Percentiles rank a stretch among this genome's conserved stretches.
Conservation (phyloP, 2,888 invertebrate genomes). For the Acleris sparsana region DNA sequence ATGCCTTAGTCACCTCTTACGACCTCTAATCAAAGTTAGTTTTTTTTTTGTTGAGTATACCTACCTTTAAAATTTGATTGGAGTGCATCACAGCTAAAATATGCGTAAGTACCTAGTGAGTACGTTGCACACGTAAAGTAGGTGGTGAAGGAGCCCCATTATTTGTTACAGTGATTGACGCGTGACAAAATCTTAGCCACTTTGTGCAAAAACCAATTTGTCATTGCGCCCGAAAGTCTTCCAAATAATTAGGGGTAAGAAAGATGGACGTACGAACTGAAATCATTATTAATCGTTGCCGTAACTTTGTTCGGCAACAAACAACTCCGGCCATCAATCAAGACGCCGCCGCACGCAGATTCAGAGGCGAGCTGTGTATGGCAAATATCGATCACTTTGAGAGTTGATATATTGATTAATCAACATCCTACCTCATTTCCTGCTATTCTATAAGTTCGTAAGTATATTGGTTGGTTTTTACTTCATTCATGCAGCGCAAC, state of each 20-base stretch:
- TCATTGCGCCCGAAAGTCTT: constrained; percentile 5
- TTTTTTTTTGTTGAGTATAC: no score
- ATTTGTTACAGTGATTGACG: constrained; percentile 11
- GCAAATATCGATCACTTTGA: constrained; percentile 15
- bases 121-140: background rate
- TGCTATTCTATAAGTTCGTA: no score
- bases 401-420: constrained; percentile 5
- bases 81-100: no score
- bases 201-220: constrained; percentile 17
- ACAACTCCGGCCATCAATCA: constrained; percentile 41
- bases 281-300: constrained; percentile 67
- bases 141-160: background rate
- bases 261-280: constrained; percentile 40
- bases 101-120: no score
- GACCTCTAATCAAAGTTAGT: no score
- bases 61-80: no score
- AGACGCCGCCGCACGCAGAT: constrained; percentile 30
- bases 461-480: no score
- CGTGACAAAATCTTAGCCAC: constrained; percentile 7
- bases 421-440: background rate
- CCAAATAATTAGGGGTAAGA: constrained; percentile 26
- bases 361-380: constrained; percentile 1
- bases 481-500: no score
- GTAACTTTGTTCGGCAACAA: constrained; percentile 57
- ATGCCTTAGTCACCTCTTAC: no score